These are phyloP conservation scores for Sternotherus odoratus DNA, from an alignment of 2,797 vertebrate species.

Conservation along the genomic window DNA sequence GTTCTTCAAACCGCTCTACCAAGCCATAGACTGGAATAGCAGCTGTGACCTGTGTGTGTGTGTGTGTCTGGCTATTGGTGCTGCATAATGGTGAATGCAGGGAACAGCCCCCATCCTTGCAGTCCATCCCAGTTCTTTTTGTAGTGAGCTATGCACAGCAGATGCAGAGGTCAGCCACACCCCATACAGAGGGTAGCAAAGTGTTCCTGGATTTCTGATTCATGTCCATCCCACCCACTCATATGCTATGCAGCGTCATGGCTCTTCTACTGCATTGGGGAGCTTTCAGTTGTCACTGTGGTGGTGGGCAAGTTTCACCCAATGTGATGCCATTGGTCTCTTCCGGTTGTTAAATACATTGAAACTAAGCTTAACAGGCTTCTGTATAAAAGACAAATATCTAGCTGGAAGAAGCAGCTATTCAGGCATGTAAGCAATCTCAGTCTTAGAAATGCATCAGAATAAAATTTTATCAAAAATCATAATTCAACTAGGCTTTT, in stretches of 20 bases:
- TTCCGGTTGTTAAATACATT: background rate
- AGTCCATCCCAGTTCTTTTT: background rate
- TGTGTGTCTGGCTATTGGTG: background rate
- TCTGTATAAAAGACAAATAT: background rate
- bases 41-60: background rate
- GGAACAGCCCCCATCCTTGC: background rate
- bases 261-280: background rate
- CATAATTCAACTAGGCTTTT: conserved; percentile 22
- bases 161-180: background rate
- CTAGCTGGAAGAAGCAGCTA: conserved; percentile 25
- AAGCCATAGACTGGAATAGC: background rate
- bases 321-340: background rate
- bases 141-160: background rate
- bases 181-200: background rate
- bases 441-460: background rate
- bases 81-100: background rate
- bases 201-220: background rate
- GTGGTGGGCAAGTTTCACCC: background rate
- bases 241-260: background rate
- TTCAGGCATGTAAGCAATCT: conserved; percentile 13
- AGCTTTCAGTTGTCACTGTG: background rate
- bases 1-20: background rate
- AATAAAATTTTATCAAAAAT: background rate
- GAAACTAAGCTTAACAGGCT: conserved; percentile 7
- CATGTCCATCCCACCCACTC: background rate